Base-by-base conservation (phyloP, 1,140 invertebrate genomes). In the Agrilus planipennis region DNA sequence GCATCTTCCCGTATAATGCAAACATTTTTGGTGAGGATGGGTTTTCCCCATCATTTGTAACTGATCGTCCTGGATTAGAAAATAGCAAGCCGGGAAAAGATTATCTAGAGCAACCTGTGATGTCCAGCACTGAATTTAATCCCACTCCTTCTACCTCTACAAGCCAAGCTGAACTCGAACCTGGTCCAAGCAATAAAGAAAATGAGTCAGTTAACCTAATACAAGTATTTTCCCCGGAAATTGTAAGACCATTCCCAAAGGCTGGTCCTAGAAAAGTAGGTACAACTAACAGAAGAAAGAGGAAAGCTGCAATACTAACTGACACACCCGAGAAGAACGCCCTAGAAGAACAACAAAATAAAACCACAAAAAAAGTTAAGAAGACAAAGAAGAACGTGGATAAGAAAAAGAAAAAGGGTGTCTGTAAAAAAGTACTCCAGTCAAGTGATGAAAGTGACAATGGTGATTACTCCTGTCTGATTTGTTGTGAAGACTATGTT, bases 21-120 rank as follows among this genome's bases (percentile, higher is more conserved):
- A 14, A 43, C 31, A 29, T 63, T 37, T 62, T n/a, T n/a, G n/a
- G n/a, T n/a, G n/a, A n/a, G n/a, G n/a, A n/a, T 64, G 54, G 62
- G 42, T 61, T 52, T 51, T 35, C 49, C n/a, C 41, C 51, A 20
- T 42, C 41, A 21, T 54, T 45, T 47, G 54, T 58, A 16, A 63
- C 58, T 31, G 58, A 62, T 50, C 38, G 52, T 35, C 55, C 57
- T n/a, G n/a, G n/a, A n/a, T 21, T 10, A 31, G 19, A 41, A 41
- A 17, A 16, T 41, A 19, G 12, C 20, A 11, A 41, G 39, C 20
- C 36, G 43, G 40, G 39, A 42, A 40, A 39, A 44, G 25, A 34
- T 35, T 10, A 12, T 41, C 22, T 23, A 41, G 43, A 34, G 20
- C 39, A 45, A 42, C 14, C 22, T 32, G 15, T 45, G 16, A 31